A percentile compares a stretch with the other conserved stretches of the same genome.
Evolutionary conservation across 53 echinoderm and acorn worm genomes (phyloP).

Genomic region (Stichopus horrens): DNA sequence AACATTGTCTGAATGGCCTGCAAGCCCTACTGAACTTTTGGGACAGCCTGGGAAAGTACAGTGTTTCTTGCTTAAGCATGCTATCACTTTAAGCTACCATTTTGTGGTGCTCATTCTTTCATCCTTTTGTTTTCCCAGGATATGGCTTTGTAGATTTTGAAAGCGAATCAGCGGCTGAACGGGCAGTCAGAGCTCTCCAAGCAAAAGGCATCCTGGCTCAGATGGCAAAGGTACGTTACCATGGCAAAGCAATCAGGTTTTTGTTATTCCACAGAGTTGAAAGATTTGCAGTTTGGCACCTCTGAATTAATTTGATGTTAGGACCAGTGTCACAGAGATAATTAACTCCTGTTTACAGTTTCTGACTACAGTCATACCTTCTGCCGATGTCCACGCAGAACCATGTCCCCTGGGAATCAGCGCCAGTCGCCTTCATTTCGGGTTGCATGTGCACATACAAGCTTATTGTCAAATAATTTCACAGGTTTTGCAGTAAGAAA

Average conservation of each 20-base stretch:
- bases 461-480: too few relatives aligned
- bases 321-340: background rate
- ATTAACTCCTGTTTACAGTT: background rate
- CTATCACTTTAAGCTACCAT: too few relatives aligned
- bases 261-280: background rate
- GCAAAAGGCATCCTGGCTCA: conserved; percentile 90
- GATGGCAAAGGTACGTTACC: conserved; percentile 93
- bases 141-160: conserved; percentile 99
- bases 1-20: background rate
- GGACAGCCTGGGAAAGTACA: too few relatives aligned
- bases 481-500: too few relatives aligned
- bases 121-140: conserved; percentile 52
- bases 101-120: too few relatives aligned
- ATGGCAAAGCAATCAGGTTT: background rate
- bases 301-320: conserved; percentile 18
- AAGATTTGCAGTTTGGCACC: background rate
- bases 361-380: too few relatives aligned
- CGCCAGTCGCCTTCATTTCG: too few relatives aligned
- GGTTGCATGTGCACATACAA: too few relatives aligned
- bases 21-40: too few relatives aligned
- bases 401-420: too few relatives aligned
- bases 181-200: conserved; percentile 85
- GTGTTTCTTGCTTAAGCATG: too few relatives aligned
- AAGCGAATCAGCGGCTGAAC: conserved; percentile 72
- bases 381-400: too few relatives aligned